Base-by-base conservation (phyloP, 2,888 invertebrate genomes). In the Melipona bicolor region DNA sequence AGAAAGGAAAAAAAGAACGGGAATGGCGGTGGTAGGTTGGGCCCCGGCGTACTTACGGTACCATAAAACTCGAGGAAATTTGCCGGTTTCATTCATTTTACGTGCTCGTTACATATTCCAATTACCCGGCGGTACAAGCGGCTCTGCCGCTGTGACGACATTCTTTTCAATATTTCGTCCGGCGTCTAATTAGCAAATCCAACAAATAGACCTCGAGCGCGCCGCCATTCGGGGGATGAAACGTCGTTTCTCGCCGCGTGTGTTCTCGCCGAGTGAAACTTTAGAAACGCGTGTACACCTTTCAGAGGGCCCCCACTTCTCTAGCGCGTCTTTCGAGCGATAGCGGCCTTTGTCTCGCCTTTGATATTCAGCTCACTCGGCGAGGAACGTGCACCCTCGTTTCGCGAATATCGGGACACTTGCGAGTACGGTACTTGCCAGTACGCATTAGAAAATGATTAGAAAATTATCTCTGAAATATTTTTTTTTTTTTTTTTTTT, bases 61-160 rank as follows among this genome's bases (percentile, higher is more conserved):
- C 68, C 70, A 59, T 76, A 68, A 80, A 80, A 67, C 71, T 56
- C 56, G 70, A 80, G 75, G 83, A 80, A 85, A 85, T 77, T 80
- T 21, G 62, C 56, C 77, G 77, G 68, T 80, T 82, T 72, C 65
- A 79, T 82, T 75, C 69, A 77, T 78, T 87, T 65, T 85, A 70
- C 80, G 71, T 65, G 80, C 79, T 88, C 83, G 75, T 86, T 88
- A 86, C 78, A 69, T 81, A 84, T 86, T 83, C 81, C 78, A 84
- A 88, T 83, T 84, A 88, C 67, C 61, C 61, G 43, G 59, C 75
- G n/a, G 68, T 62, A 62, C 71, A 43, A 36, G 54, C 52, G 27
- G 27, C 52, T 54, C 32, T 32, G 72, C 72, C 32, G 13, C 80
- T 32, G 27, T 36, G 75, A 72, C 71, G 79, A 79, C 84, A 81